Conservation (phyloP, 2,113 vertebrate genomes). For the Bufo bufo region DNA sequence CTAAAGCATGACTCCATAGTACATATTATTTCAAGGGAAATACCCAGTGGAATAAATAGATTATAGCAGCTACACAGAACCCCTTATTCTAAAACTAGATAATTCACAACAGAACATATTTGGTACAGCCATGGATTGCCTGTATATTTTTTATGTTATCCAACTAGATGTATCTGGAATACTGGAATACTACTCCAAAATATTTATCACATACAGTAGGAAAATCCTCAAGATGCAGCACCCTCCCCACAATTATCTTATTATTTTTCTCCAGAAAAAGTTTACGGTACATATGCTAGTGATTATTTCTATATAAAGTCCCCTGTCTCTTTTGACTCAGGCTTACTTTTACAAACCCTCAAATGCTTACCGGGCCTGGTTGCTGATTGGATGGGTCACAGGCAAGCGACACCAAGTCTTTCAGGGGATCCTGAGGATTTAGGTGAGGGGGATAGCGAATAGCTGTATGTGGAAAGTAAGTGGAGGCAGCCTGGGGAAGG, state of each 20-base stretch:
- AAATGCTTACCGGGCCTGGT: conserved; percentile 86
- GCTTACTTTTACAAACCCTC: conserved; percentile 1
- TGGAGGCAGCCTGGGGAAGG: conserved; percentile 82
- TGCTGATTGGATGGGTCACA: conserved; percentile 92
- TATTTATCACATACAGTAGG: not conserved
- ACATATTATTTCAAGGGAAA: conserved; percentile 12
- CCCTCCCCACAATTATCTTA: not conserved
- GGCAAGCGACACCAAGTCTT: conserved; percentile 94
- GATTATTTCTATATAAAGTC: not conserved
- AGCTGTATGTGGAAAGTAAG: conserved; percentile 92
- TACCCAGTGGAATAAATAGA: conserved; percentile 6
- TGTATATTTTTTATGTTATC: not conserved
- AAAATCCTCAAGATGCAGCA: not conserved
- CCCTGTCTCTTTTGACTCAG: not conserved
- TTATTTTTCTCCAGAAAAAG: not conserved
- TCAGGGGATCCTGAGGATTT: conserved; percentile 92
- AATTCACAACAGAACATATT: not conserved
- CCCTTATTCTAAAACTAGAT: not conserved
- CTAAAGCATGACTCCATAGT: conserved; percentile 50
- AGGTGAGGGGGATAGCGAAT: conserved; percentile 96
- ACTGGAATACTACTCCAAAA: not conserved
- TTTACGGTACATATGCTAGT: not conserved
- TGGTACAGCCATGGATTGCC: not conserved
- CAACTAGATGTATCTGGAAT: not conserved
- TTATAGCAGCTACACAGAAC: not conserved